These are phyloP conservation scores for Montipora sp. DNA, from an alignment of 64 coral and sea anemone species.

Conservation along the genomic window DNA sequence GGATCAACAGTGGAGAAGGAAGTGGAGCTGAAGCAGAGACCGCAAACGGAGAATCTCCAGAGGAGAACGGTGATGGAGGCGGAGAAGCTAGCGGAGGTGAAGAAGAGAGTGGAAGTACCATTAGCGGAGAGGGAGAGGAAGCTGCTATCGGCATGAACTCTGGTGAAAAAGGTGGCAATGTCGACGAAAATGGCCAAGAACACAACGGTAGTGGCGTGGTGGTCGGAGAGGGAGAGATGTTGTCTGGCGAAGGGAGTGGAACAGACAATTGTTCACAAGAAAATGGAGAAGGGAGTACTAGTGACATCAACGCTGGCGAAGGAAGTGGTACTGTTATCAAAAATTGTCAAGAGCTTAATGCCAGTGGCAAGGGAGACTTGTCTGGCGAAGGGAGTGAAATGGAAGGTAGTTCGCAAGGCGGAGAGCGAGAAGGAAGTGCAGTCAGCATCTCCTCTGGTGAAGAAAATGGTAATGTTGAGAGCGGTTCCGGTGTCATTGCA, in stretches of 20 bases:
- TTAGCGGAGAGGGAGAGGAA: no score
- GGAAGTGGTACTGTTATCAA: not conserved
- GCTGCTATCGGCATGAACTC: no score
- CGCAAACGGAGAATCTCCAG: not conserved
- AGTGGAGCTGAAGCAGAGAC: not conserved
- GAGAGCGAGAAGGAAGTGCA: not conserved
- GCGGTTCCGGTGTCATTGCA: not conserved
- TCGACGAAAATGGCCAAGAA: not conserved
- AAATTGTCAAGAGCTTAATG: not conserved
- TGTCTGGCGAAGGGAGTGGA: not conserved
- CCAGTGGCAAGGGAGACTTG: not conserved
- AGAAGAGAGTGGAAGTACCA: not conserved
- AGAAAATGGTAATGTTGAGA: not conserved
- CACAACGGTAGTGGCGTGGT: not conserved
- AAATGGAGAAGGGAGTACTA: no score
- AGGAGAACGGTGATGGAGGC: not conserved
- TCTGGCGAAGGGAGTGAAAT: not conserved
- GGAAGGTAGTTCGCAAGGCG: not conserved
- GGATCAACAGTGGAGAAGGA: not conserved
- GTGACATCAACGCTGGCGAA: no score
- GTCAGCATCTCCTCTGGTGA: no score
- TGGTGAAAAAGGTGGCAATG: not conserved
- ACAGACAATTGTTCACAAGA: not conserved
- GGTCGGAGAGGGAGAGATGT: not conserved
- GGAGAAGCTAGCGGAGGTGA: no score